phyloP scores from a whole-genome alignment of 2,113 vertebrate genomes.

The Anser cygnoides region DNA sequence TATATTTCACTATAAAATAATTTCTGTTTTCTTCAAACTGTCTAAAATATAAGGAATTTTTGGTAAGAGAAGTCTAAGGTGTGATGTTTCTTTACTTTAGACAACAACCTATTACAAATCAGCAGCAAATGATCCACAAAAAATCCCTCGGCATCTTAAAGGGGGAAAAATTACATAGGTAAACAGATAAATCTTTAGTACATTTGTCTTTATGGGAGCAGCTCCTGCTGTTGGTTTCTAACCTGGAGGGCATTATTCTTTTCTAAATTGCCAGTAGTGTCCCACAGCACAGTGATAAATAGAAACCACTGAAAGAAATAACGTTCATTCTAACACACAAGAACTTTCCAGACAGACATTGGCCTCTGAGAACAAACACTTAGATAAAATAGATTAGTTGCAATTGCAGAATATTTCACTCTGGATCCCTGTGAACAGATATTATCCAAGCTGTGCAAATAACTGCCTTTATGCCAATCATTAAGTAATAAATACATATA shows the following conservation, averaged over 20 bases:
- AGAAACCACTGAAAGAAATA: slow-evolving; percentile 75
- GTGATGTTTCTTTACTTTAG: slow-evolving; percentile 55
- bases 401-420: slow-evolving; percentile 59
- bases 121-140: slow-evolving; percentile 75
- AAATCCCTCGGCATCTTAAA: slow-evolving; percentile 76
- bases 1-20: slow-evolving; percentile 20
- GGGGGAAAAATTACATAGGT: slow-evolving; percentile 76
- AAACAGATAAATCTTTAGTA: slow-evolving; percentile 81
- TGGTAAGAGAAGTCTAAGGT: slow-evolving; percentile 23
- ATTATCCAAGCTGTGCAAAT: slow-evolving; percentile 42
- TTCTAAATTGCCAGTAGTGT: slow-evolving; percentile 74
- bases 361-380: slow-evolving; percentile 68
- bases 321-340: slow-evolving; percentile 63
- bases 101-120: slow-evolving; percentile 73
- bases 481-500: slow-evolving; percentile 55
- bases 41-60: slow-evolving; percentile 65
- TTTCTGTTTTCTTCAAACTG: slow-evolving; percentile 17
- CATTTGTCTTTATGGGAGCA: slow-evolving; percentile 78
- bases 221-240: slow-evolving; percentile 77
- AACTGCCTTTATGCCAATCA: slow-evolving; percentile 44
- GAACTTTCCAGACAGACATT: slow-evolving; percentile 69
- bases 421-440: background rate
- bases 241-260: slow-evolving; percentile 79
- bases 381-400: slow-evolving; percentile 68
- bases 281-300: slow-evolving; percentile 77